Evolutionary conservation across 2,113 vertebrate species (phyloP), one percentile per base, ranked within the genome.

Genomic region (Monarcha castaneiventris): DNA sequence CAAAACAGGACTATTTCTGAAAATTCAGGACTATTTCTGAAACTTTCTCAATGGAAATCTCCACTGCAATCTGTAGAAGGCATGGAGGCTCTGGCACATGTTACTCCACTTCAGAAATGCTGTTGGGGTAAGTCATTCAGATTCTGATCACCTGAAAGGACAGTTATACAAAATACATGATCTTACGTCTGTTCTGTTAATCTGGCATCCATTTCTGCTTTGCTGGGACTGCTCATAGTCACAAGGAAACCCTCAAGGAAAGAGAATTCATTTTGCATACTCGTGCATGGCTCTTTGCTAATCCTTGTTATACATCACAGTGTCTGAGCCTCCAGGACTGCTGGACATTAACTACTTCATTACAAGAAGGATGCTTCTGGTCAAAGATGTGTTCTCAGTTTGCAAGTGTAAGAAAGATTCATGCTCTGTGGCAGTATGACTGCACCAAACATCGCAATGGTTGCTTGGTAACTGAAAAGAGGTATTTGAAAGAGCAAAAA

Each of bases 381-480:
- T 64, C 75, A 75, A 32, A 93, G 46, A 76, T 46, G 16, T 37
- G 39, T 58, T 59, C 91, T 83, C 43, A 66, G 74, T 58, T 80
- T 71, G 26, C 86, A 83, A 91, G 27, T 66, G 33, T 55, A 95
- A 74, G 49, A 55, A 63, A 63, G 72, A 93, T 83, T 91, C 71
- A 27, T 52, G 82, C 10, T 69, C 75, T 66, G 35, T 80, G 71
- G 62, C 55, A 77, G 25, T 26, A 43, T 8, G 43, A 90, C 59
- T 88, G 75, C 59, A 92, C 55, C 64, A 94, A 96, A 88, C 56
- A 90, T 74, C 3, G 27, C 85, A 77, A 80, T 56, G 55, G 90
- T 96, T 95, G 87, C 94, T 77, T 88, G 76, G 95, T 81, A 95
- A 93, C 85, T 32, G 33, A 52, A 77, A 85, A 87, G 49, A 80